A percentile compares a stretch with the other conserved stretches of the same genome.
phyloP scores from a whole-genome alignment of 2,888 invertebrate genomes.

The Pyrgus malvae region DNA sequence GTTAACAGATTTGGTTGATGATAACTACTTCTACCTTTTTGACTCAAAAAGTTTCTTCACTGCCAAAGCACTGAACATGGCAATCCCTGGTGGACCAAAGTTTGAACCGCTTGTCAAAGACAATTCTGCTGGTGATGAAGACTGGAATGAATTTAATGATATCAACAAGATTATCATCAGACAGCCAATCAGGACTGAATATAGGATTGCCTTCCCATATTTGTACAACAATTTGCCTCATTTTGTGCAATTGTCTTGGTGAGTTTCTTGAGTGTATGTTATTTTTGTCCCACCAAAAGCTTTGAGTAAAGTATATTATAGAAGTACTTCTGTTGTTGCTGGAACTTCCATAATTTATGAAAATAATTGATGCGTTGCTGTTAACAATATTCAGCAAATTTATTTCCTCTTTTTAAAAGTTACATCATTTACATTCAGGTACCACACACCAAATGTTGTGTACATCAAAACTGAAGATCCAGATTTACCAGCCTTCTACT shows the following conservation, averaged over 20 bases:
- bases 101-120: conserved; percentile 99
- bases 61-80: conserved; percentile 99
- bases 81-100: conserved; percentile 99
- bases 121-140: conserved; percentile 98
- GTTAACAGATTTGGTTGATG: conserved; percentile 98
- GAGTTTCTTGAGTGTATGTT: conserved; percentile 59
- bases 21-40: conserved; percentile 99
- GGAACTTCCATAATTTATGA: no score
- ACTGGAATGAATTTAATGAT: conserved; percentile 99
- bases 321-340: no score
- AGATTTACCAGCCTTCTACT: conserved; percentile 99
- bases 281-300: no score
- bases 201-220: conserved; percentile 99
- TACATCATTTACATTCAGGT: conserved; percentile 85
- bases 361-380: no score
- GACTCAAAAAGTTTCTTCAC: conserved; percentile 99
- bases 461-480: conserved; percentile 99
- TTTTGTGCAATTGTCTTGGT: conserved; percentile 99
- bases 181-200: conserved; percentile 99
- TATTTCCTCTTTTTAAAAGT: no score
- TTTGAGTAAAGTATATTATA: no score
- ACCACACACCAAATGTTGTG: conserved; percentile 99
- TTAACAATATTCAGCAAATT: no score
- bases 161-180: conserved; percentile 99
- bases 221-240: conserved; percentile 99